Base-by-base conservation (phyloP, 2,888 invertebrate genomes). In the Copidosoma aretas region DNA sequence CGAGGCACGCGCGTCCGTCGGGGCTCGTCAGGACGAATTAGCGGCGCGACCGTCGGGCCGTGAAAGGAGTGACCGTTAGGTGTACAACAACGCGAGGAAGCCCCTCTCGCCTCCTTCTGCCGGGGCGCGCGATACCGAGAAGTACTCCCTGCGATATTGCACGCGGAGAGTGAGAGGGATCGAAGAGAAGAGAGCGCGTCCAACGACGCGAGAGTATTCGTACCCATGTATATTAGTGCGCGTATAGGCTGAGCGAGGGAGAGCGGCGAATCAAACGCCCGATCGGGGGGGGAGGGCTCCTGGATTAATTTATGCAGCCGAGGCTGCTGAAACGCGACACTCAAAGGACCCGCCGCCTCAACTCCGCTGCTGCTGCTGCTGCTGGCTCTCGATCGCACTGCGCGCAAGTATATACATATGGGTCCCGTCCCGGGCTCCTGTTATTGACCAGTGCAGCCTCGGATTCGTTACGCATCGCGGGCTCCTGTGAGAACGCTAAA, bases 261-360 rank as follows among this genome's bases (percentile, higher is more conserved):
- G 46, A 61, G 79, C 82, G 82, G 82, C 80, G 79, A 82, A 83
- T 83, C 82, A 82, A 83, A 82, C 82, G 81, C 82, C 82, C 4
- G 32, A 83, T 82, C 80, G 76, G 32, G 8, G 76, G 32, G 8
- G 32, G 32, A 32, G 32, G 79, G 78, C 82, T 81, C 80, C 81
- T 82, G 80, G 79, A 82, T 83, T 83, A 83, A 83, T 83, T 82
- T 82, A 82, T 82, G 81, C 82, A 81, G 79, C 79, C 77, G 76
- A 80, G 81, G 80, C 79, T 79, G 81, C 82, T 83, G 81, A 82
- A 83, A 81, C 77, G 78, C 79, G 81, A 81, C 81, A 81, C 81
- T 82, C 82, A 82, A 82, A 83, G 82, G 78, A 75, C 80, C 81
- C 80, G 78, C 77, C 32, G 32, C 32, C 32, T 32, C 8, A n/a